phyloP scores from a whole-genome alignment of 2,888 invertebrate species.

The Cantharis rustica region DNA sequence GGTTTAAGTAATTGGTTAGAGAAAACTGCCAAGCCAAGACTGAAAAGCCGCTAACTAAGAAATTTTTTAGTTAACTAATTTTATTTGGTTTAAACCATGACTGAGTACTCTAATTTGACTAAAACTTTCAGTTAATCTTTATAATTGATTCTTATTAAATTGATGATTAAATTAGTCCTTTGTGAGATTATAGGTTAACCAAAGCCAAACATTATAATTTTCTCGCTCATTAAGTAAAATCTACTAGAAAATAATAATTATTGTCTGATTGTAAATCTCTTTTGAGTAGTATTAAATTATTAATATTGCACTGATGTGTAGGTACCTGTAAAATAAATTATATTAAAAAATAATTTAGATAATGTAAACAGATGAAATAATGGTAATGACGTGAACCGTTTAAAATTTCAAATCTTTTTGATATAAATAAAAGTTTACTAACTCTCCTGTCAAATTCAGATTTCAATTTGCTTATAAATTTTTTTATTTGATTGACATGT shows the following conservation, averaged over 20 bases:
- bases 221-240: constrained; percentile 14
- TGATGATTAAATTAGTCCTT: constrained; percentile 19
- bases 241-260: not conserved
- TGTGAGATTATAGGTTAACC: constrained; percentile 17
- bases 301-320: not conserved
- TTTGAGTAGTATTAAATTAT: not conserved
- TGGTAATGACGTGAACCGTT: not conserved
- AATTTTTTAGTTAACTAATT: too few species aligned
- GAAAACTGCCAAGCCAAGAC: too few species aligned
- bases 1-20: too few species aligned
- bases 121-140: constrained; percentile 12
- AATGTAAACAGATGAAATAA: not conserved
- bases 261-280: not conserved
- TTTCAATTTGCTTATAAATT: not conserved
- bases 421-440: not conserved
- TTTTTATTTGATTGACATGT: not conserved
- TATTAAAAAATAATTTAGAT: not conserved
- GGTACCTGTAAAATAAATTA: not conserved
- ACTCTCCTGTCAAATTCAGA: not conserved
- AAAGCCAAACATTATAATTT: constrained; percentile 22
- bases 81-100: too few species aligned
- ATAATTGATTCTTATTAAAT: constrained; percentile 19
- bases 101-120: too few species aligned
- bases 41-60: too few species aligned
- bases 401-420: not conserved